These are phyloP conservation scores for Zophobas morio DNA, from an alignment of 1,140 invertebrate species.

Conservation along the genomic window DNA sequence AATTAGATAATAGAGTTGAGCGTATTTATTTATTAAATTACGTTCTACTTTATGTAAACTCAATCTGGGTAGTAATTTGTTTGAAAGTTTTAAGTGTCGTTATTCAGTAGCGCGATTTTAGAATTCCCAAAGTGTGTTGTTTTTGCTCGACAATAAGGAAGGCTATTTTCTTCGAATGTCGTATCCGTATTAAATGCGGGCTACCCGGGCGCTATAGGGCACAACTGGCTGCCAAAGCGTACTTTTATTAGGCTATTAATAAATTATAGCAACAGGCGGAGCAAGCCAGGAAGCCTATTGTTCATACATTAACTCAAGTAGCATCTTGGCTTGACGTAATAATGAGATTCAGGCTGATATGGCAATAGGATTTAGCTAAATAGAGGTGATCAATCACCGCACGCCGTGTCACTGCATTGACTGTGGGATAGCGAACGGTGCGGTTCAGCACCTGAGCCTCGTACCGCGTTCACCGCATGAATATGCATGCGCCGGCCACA, in stretches of 20 bases:
- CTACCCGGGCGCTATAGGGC: conserved; percentile 52
- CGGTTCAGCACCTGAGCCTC: conserved; percentile 57
- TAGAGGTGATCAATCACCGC: conserved; percentile 67
- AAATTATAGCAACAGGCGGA: conserved; percentile 68
- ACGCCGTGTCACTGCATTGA: conserved; percentile 64
- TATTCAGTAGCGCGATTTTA: conserved; percentile 56
- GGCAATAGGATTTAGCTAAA: conserved; percentile 68
- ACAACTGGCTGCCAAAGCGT: conserved; percentile 63
- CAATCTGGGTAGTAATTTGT: conserved; percentile 50
- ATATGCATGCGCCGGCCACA: conserved; percentile 64
- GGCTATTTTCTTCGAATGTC: conserved; percentile 58
- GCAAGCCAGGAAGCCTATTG: conserved; percentile 65
- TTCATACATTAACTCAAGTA: conserved; percentile 68
- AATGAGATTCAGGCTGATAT: conserved; percentile 67
- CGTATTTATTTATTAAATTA: conserved; percentile 47
- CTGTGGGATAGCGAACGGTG: conserved; percentile 52
- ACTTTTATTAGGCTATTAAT: conserved; percentile 69
- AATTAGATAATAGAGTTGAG: conserved; percentile 28
- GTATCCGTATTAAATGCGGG: conserved; percentile 57
- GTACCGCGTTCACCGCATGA: conserved; percentile 60
- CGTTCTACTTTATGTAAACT: conserved; percentile 46
- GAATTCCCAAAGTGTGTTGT: conserved; percentile 55
- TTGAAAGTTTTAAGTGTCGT: conserved; percentile 57
- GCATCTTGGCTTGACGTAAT: conserved; percentile 68
- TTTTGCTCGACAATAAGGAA: conserved; percentile 54